Evolutionary conservation across 2,113 vertebrate genomes (phyloP), one percentile per base, ranked within the genome.

Genomic region (Fregata magnificens): DNA sequence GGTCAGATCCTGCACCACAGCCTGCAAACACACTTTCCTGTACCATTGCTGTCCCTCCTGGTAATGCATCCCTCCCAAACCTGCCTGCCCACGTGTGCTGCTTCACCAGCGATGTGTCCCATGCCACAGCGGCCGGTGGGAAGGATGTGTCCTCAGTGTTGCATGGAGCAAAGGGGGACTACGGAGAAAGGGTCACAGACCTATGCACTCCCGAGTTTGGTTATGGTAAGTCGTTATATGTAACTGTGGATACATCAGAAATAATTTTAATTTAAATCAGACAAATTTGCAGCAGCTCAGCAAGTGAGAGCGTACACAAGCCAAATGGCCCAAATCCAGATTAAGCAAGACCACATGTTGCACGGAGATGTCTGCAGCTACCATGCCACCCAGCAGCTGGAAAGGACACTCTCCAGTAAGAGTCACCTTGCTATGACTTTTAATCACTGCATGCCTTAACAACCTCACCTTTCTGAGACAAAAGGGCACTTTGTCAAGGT

Each of bases 61-160:
- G 24, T 14, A 44, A 26, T 3, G 8, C 7, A 16, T 6, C 26
- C 5, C 0, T 29, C 7, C 10, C 52, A 87, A 59, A 55, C 24
- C 31, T 7, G 2, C 63, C n/a, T 29, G 45, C 29, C 36, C 1
- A 0, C 0, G 0, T 19, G 45, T 22, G 42, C 38, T 0, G 0
- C 47, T 82, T 71, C 0, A 0, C 56, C 29, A 50, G 81, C 2
- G 4, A 22, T 7, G n/a, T 8, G 47, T 53, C n/a, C 78, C 31
- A 21, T 0, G 0, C 20, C 72, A 38, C 0, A 0, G 36, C 3
- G 2, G 40, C 1, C 0, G 16, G 47, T 3, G 24, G 32, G 44
- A 90, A 67, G 36, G 38, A 72, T 14, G 25, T 9, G 31, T 17
- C 22, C 19, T 56, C 11, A 0, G 13, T 3, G 16, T 10, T 12